These are phyloP conservation scores for Gymnocephalus cernua DNA, from an alignment of 2,113 vertebrate genomes.

Conservation along the genomic window DNA sequence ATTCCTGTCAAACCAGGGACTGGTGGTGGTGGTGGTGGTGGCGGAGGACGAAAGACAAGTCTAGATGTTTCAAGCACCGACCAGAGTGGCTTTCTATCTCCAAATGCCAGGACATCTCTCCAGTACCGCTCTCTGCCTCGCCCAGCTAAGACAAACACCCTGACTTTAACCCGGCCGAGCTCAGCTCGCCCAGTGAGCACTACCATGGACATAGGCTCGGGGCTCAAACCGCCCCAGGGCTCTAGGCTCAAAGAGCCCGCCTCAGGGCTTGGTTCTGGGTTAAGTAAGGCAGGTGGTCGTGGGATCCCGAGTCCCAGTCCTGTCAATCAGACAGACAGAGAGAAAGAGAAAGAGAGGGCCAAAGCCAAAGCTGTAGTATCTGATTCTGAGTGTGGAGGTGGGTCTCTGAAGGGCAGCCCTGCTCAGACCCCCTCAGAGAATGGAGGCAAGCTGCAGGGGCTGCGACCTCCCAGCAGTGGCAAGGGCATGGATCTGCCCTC, in stretches of 20 bases:
- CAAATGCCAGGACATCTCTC: constrained; percentile 91
- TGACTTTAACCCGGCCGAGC: constrained; percentile 90
- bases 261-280: constrained; percentile 71
- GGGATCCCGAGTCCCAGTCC: constrained; percentile 83
- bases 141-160: constrained; percentile 94
- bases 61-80: constrained; percentile 89
- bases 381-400: constrained; percentile 86
- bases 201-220: constrained; percentile 88
- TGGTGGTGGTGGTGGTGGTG: constrained; percentile 40
- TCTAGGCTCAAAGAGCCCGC: constrained; percentile 69
- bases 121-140: constrained; percentile 97
- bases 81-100: constrained; percentile 92
- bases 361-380: constrained; percentile 93
- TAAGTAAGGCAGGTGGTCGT: constrained; percentile 66
- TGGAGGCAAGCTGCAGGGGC: constrained; percentile 85
- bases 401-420: constrained; percentile 72
- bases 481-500: constrained; percentile 87
- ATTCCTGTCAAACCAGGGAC: constrained; percentile 93
- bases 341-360: constrained; percentile 94
- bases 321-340: constrained; percentile 94
- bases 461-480: constrained; percentile 80
- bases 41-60: constrained; percentile 90
- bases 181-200: constrained; percentile 89
- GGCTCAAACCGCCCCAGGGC: constrained; percentile 83
- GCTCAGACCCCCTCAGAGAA: constrained; percentile 78